Conservation (phyloP, 2,888 invertebrate genomes). For the Hermaeophaga mercurialis region DNA sequence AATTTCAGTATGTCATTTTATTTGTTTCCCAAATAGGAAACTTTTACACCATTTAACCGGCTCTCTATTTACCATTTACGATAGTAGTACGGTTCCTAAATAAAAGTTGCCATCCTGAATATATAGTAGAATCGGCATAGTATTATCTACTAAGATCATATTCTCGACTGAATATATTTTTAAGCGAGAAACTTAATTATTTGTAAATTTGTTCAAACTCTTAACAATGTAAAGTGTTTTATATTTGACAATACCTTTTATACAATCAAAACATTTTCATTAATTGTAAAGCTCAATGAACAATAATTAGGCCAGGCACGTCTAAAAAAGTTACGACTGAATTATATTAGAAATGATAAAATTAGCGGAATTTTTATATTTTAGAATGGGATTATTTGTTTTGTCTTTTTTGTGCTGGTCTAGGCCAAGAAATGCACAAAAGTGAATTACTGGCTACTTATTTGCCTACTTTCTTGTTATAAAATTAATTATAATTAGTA, state of each 20-base stretch:
- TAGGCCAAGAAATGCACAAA: neutral
- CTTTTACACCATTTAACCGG: too few relatives aligned
- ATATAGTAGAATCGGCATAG: too few relatives aligned
- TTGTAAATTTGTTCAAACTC: slow-evolving; percentile 4
- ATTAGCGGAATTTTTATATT: neutral
- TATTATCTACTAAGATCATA: too few relatives aligned
- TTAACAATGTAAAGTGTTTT: slow-evolving; percentile 3
- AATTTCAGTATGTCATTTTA: too few relatives aligned
- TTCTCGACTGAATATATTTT: slow-evolving; percentile 3
- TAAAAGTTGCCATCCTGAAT: too few relatives aligned
- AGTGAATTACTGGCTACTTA: slow-evolving; percentile 1
- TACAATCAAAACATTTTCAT: slow-evolving; percentile 18
- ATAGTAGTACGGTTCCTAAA: too few relatives aligned
- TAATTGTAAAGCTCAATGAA: slow-evolving; percentile 10
- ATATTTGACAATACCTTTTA: slow-evolving; percentile 23
- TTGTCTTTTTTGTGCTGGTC: neutral
- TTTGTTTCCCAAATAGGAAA: too few relatives aligned
- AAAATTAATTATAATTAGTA: slow-evolving; percentile 1
- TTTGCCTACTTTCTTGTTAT: neutral
- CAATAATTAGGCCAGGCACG: neutral
- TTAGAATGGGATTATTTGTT: neutral
- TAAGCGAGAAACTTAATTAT: neutral
- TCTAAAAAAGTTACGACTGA: too few relatives aligned
- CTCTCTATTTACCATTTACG: too few relatives aligned
- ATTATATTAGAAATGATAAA: too few relatives aligned